Conservation (phyloP, 2,888 invertebrate species). For the Branchellion lobata region DNA sequence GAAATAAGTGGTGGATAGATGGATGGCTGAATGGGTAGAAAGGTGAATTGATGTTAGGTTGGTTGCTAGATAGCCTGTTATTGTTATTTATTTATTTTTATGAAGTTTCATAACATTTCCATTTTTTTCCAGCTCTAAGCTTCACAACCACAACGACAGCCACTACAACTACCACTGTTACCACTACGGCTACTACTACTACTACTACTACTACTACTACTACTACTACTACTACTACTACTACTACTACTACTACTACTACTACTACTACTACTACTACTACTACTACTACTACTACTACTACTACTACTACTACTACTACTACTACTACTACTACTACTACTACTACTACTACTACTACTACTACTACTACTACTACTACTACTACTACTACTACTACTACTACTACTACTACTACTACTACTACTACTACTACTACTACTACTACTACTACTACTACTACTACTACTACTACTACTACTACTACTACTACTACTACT, state of each 20-base stretch:
- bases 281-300: conserved; percentile 46
- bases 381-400: conserved; percentile 51
- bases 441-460: conserved; percentile 50
- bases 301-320: conserved; percentile 47
- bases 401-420: conserved; percentile 50
- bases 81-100: too few species aligned
- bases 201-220: conserved; percentile 51
- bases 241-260: conserved; percentile 51
- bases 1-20: too few species aligned
- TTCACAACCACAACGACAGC: too few species aligned
- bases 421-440: conserved; percentile 52
- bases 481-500: conserved; percentile 44
- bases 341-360: conserved; percentile 51
- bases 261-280: conserved; percentile 49
- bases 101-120: too few species aligned
- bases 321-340: conserved; percentile 50
- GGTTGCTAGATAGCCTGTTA: too few species aligned
- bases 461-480: conserved; percentile 48
- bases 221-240: conserved; percentile 52
- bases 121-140: too few species aligned
- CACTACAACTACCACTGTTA: conserved; percentile 47
- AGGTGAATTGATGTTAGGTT: too few species aligned
- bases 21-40: too few species aligned
- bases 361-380: conserved; percentile 51
- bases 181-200: conserved; percentile 51